Evolutionary conservation across 1,140 invertebrate genomes (phyloP).

Genomic region (Oncopeltus fasciatus): DNA sequence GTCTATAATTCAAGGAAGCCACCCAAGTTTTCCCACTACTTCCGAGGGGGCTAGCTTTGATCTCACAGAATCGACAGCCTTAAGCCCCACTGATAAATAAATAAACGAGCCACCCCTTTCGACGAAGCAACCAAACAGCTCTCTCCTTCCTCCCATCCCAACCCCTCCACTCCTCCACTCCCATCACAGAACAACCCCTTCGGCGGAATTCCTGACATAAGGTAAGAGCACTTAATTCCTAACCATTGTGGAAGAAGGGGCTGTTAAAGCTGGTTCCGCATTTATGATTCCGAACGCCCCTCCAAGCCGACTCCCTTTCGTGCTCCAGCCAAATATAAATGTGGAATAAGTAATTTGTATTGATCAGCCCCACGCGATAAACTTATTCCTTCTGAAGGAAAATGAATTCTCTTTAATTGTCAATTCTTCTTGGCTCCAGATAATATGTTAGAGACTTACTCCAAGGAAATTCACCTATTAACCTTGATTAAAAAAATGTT

Average conservation of each 20-base stretch:
- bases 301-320: not conserved
- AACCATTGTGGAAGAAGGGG: not conserved
- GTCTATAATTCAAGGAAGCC: not conserved
- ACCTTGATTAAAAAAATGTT: too few relatives aligned
- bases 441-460: too few relatives aligned
- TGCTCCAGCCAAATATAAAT: not conserved
- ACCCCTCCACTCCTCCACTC: not conserved
- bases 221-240: slow-evolving; percentile 3
- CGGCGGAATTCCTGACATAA: not conserved
- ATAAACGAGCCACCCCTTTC: not conserved
- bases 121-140: not conserved
- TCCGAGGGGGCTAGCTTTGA: slow-evolving; percentile 1
- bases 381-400: too few relatives aligned
- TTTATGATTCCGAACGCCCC: not conserved
- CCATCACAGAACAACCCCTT: not conserved
- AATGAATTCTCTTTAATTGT: too few relatives aligned
- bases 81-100: not conserved
- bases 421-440: too few relatives aligned
- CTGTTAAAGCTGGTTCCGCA: not conserved
- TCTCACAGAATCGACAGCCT: not conserved
- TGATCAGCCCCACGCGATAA: not conserved
- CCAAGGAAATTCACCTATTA: too few relatives aligned
- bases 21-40: not conserved
- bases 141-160: too few relatives aligned
- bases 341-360: not conserved